Conservation (phyloP, 2,113 vertebrate species). For the Columbina picui region DNA sequence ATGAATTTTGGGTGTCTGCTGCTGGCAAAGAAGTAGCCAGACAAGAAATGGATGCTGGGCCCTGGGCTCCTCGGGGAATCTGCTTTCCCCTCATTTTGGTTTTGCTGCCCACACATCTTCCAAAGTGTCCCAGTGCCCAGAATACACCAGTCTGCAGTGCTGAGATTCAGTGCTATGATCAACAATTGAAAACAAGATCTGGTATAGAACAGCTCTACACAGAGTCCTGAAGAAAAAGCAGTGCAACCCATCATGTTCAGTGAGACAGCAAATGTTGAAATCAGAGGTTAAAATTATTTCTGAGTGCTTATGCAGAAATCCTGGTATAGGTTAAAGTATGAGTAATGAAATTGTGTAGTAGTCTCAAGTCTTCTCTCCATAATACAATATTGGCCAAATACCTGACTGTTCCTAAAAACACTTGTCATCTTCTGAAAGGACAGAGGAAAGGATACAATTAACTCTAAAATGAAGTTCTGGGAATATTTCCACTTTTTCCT, state of each 20-base stretch:
- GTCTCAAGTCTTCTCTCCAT: background rate
- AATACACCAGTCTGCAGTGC: accelerated
- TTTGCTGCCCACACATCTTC: background rate
- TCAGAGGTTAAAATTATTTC: background rate
- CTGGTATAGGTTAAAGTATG: background rate
- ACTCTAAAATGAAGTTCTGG: background rate
- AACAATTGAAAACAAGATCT: background rate
- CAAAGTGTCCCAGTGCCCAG: background rate
- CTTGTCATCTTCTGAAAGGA: background rate
- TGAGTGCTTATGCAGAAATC: background rate
- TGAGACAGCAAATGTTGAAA: background rate
- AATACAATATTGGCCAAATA: background rate
- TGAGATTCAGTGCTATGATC: accelerated
- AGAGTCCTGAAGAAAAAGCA: background rate
- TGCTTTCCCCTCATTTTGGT: accelerated
- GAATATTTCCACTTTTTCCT: background rate
- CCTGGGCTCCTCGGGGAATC: accelerated
- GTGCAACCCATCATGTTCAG: background rate
- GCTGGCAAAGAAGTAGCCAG: background rate
- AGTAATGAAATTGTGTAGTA: background rate
- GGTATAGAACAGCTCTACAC: background rate
- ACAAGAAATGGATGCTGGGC: accelerated
- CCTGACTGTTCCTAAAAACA: background rate
- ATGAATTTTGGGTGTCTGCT: background rate
- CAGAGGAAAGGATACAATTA: background rate